phyloP scores from a whole-genome alignment of 2,113 vertebrate genomes.

The Apteryx mantelli region DNA sequence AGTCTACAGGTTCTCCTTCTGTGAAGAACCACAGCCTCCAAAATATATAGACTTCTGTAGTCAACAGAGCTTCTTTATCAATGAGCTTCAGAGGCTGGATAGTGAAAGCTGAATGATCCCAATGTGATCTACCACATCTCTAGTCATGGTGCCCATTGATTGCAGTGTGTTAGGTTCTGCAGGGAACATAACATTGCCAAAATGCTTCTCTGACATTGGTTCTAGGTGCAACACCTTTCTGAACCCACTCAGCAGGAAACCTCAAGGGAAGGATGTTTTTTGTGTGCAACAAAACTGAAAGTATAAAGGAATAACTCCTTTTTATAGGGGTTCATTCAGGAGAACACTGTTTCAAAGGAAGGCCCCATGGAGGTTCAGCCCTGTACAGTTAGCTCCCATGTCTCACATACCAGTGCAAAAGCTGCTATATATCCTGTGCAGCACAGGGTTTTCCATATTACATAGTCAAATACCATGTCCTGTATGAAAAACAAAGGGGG shows the following conservation, averaged over 20 bases:
- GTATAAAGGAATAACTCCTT: not conserved
- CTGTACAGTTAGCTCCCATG: not conserved
- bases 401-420: not conserved
- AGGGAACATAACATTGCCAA: not conserved
- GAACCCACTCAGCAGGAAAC: not conserved
- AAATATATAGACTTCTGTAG: not conserved
- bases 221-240: not conserved
- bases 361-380: not conserved
- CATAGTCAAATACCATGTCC: not conserved
- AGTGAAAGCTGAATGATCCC: not conserved
- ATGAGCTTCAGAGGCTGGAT: not conserved
- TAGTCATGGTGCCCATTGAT: not conserved
- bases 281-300: not conserved
- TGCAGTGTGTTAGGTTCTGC: not conserved
- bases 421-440: not conserved
- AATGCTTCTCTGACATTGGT: not conserved
- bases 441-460: not conserved
- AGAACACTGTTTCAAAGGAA: not conserved
- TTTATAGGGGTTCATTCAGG: fast-evolving
- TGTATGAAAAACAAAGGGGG: not conserved
- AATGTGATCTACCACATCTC: not conserved
- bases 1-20: not conserved
- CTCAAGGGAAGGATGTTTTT: not conserved
- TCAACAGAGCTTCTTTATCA: not conserved
- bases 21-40: not conserved